These are phyloP conservation scores for Ahaetulla prasina DNA, from an alignment of 2,113 vertebrate species.

Conservation along the genomic window DNA sequence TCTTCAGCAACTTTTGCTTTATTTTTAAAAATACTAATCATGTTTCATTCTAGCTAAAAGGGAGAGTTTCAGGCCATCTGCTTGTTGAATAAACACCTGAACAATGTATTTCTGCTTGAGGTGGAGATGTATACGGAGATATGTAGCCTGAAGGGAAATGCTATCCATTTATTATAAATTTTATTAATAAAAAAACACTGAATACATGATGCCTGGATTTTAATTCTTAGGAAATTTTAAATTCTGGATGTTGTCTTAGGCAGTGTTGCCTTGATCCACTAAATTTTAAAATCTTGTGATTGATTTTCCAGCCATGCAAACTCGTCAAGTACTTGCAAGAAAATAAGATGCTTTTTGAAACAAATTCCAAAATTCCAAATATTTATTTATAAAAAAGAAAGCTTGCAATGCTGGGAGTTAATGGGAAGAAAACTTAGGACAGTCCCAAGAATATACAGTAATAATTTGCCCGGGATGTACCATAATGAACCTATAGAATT, in stretches of 20 bases:
- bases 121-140: background rate
- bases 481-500: background rate
- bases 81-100: background rate
- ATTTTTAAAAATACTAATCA: background rate
- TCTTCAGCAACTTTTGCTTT: background rate
- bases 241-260: background rate
- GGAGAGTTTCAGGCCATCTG: background rate
- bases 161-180: background rate
- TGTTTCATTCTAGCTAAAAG: background rate
- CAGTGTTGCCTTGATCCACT: background rate
- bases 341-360: background rate
- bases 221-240: background rate
- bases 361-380: background rate
- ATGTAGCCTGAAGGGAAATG: background rate
- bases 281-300: background rate
- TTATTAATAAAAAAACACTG: background rate
- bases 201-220: background rate
- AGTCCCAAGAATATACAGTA: background rate
- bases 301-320: background rate
- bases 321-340: background rate
- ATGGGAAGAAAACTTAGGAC: background rate
- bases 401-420: background rate
- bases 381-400: background rate
- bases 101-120: background rate
- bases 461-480: background rate